phyloP scores from a whole-genome alignment of 2,797 vertebrate genomes.

The Prionace glauca region DNA sequence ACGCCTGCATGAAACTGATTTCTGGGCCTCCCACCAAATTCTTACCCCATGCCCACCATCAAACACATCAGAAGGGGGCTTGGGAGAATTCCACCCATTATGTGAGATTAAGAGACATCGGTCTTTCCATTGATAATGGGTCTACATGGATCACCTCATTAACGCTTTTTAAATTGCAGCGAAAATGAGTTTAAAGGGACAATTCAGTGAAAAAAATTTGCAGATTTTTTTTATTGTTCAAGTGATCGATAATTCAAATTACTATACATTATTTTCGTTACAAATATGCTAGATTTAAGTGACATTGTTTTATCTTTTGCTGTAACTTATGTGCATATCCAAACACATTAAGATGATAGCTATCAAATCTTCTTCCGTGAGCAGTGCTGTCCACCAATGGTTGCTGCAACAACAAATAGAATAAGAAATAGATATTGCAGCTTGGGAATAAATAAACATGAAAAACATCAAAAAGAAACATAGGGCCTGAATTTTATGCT shows the following conservation, averaged over 20 bases:
- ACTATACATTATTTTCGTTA: background rate
- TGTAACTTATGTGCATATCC: background rate
- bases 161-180: background rate
- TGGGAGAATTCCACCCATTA: background rate
- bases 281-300: background rate
- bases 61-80: too few species aligned
- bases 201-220: background rate
- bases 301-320: too few species aligned
- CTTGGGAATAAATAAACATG: background rate
- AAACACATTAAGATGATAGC: background rate
- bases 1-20: too few species aligned
- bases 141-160: background rate
- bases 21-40: too few species aligned
- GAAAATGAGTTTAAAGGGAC: background rate
- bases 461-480: background rate
- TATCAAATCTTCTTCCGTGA: background rate
- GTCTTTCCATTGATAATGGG: background rate
- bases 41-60: too few species aligned
- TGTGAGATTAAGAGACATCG: background rate
- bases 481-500: too few species aligned
- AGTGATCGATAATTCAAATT: background rate
- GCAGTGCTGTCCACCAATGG: background rate
- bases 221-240: background rate
- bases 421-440: background rate
- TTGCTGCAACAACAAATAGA: background rate